Conservation (phyloP, 1,140 invertebrate genomes). For the Calosoma granatense region DNA sequence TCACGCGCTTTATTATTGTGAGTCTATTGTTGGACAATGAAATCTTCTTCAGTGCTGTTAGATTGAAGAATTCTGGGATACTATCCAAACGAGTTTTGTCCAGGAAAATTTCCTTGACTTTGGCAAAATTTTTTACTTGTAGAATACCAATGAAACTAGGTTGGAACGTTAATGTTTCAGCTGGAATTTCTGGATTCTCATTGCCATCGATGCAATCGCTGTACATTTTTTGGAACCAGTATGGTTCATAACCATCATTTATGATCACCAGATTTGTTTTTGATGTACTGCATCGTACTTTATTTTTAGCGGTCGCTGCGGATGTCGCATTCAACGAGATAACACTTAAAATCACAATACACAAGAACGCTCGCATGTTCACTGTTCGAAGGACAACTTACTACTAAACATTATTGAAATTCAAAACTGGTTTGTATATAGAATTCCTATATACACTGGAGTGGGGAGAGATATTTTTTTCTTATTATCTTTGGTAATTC, state of each 20-base stretch:
- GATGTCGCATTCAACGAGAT: no score
- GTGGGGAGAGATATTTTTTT: no score
- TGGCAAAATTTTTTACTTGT: background rate
- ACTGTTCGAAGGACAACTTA: no score
- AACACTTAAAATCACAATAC: no score
- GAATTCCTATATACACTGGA: no score
- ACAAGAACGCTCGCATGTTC: no score
- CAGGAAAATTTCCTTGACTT: background rate
- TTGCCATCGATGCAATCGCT: background rate
- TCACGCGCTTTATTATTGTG: background rate
- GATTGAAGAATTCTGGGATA: background rate
- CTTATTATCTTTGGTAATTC: no score
- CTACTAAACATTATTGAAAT: no score
- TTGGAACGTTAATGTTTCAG: background rate
- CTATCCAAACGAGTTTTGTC: background rate
- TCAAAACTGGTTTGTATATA: no score
- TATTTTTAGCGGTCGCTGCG: no score
- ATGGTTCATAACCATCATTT: background rate
- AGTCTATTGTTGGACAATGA: background rate
- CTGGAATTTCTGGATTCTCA: background rate
- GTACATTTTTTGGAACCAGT: background rate
- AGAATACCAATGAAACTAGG: background rate
- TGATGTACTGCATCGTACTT: background rate
- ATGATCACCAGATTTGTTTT: background rate
- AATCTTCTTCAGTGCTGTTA: background rate